Base-by-base conservation (phyloP, 2,797 vertebrate genomes). In the Oryzias sinensis region DNA sequence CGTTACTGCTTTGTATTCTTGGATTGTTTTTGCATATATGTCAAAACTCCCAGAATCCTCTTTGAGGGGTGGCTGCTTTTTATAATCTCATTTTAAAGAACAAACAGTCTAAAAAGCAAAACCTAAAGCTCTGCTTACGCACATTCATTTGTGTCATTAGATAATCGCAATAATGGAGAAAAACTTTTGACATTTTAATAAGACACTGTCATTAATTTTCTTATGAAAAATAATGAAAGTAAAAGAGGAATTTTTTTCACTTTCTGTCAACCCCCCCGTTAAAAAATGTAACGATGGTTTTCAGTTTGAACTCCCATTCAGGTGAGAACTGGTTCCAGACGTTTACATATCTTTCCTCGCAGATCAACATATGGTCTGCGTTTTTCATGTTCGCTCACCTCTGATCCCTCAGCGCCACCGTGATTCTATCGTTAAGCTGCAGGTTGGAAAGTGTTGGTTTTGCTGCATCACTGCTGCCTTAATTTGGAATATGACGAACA, bases 371-470 rank as follows among this genome's bases (percentile, higher is more conserved):
- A 5, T 5, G 6, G 25, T 6, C 29, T 33, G 29, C 29, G 2
- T 33, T 9, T 33, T 33, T 33, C 29, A 33, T 22, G 20, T 22
- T 22, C 3, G 8, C 27, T 29, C 5, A 29, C 43, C 59, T 55
- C 41, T 7, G 14, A 62, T 53, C 54, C 58, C 76, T 77, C 46
- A 52, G 48, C 83, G 65, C 68, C 14, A 27, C 45, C 48, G 72
- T 76, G 70, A 74, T 65, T 68, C 80, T 77, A 71, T 76, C 80
- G 7, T 74, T n/a, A 7, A 57, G 66, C 72, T 80, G 55, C 76
- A 74, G 77, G 80, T 83, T 70, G 75, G 57, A 80, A 80, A 78
- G 63, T 70, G 70, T 61, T 68, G 60, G 59, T 59, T 72, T 77
- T 68, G 75, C 72, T 18, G 53, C 58, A 57, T 70, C 74, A 62